Percentiles rank a stretch among this genome's conserved stretches.
Evolutionary conservation across 2,888 invertebrate genomes (phyloP).

Genomic region (Caenorhabditis sp.): DNA sequence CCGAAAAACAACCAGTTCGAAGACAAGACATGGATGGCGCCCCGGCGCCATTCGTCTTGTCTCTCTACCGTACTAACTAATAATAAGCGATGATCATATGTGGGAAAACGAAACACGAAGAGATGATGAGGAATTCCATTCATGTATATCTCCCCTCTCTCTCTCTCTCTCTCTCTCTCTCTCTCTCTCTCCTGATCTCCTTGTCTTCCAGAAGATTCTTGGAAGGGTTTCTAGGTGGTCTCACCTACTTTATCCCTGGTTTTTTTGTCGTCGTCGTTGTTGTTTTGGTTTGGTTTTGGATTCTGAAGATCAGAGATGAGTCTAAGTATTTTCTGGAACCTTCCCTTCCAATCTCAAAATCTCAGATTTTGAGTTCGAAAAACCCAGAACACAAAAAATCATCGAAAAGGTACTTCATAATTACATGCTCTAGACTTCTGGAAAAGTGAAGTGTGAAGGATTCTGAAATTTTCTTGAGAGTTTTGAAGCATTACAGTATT

Average conservation of each 20-base stretch:
- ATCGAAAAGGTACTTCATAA: no score
- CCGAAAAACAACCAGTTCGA: conserved; percentile 38
- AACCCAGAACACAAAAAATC: no score
- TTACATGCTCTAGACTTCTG: no score
- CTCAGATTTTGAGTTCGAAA: no score
- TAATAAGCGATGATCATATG: conserved; percentile 30
- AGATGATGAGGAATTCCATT: background rate
- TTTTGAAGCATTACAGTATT: no score
- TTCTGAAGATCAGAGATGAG: no score
- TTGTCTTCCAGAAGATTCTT: background rate
- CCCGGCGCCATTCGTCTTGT: background rate
- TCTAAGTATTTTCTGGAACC: no score
- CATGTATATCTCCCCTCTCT: conserved; percentile 30
- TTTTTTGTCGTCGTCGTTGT: no score
- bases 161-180: no score
- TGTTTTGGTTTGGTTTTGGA: background rate
- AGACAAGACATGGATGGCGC: background rate
- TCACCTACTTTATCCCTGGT: conserved; percentile 46
- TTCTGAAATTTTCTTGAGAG: no score
- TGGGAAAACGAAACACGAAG: conserved; percentile 3
- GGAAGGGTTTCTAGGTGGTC: conserved; percentile 13
- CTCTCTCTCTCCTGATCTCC: conserved; percentile 10
- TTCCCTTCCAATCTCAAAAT: no score
- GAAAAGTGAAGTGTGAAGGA: no score
- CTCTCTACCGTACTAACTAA: conserved; percentile 42